Evolutionary conservation across 64 coral and sea anemone genomes (phyloP).

Genomic region (Exaiptasia diaphana): DNA sequence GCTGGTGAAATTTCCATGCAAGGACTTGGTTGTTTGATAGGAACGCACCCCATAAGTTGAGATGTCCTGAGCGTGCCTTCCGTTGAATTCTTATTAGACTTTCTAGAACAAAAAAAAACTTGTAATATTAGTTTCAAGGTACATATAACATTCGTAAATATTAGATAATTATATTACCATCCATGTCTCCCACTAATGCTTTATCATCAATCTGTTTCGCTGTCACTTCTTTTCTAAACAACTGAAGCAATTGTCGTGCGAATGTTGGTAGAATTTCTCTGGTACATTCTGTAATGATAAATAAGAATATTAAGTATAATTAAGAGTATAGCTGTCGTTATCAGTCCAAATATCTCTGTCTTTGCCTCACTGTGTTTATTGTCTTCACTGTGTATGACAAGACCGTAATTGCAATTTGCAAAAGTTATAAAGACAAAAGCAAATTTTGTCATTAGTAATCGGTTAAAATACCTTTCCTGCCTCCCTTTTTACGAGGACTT

Average conservation of each 20-base stretch:
- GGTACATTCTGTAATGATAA: slow-evolving; percentile 34
- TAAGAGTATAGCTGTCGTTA: too few species aligned
- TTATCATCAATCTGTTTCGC: not conserved
- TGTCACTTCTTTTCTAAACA: slow-evolving; percentile 41
- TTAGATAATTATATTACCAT: not conserved
- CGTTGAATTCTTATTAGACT: slow-evolving; percentile 44
- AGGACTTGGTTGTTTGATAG: slow-evolving; percentile 72
- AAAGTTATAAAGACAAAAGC: too few species aligned
- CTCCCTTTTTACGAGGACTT: too few species aligned
- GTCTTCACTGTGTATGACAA: too few species aligned
- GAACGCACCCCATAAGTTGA: slow-evolving; percentile 40
- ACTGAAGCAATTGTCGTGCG: slow-evolving; percentile 12
- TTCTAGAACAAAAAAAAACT: not conserved
- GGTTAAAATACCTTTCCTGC: too few species aligned
- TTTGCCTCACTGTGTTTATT: too few species aligned
- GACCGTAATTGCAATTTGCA: too few species aligned
- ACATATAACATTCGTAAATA: not conserved
- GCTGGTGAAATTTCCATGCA: slow-evolving; percentile 80
- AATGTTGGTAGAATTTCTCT: slow-evolving; percentile 33
- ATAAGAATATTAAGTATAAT: not conserved
- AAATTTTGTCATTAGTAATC: too few species aligned
- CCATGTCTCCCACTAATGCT: not conserved
- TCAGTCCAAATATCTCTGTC: too few species aligned
- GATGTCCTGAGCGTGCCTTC: slow-evolving; percentile 44
- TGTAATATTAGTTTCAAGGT: not conserved